Conservation (phyloP, 53 echinoderm and acorn worm genomes). For the Mesocentrotus franciscanus region DNA sequence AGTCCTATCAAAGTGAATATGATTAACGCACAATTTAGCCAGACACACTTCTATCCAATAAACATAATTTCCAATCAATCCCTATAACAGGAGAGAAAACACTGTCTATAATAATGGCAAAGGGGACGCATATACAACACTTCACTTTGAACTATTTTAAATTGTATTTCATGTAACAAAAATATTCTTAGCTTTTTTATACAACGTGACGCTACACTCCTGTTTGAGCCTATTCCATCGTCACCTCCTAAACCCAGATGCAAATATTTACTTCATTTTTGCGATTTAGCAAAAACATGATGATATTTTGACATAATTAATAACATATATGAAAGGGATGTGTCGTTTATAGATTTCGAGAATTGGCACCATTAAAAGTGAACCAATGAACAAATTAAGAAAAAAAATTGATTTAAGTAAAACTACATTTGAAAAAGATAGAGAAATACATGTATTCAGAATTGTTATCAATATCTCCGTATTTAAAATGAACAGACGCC, state of each 20-base stretch:
- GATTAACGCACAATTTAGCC: too few relatives aligned
- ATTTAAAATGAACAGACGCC: too few relatives aligned
- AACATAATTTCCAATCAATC: background rate
- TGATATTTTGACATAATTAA: too few relatives aligned
- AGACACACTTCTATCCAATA: too few relatives aligned
- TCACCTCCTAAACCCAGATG: too few relatives aligned
- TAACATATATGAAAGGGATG: background rate
- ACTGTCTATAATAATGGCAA: too few relatives aligned
- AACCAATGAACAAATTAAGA: background rate
- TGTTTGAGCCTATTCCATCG: background rate
- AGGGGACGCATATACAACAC: background rate
- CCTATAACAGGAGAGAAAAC: background rate
- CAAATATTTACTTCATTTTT: too few relatives aligned
- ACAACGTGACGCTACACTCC: background rate
- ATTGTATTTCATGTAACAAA: background rate
- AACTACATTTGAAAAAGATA: background rate
- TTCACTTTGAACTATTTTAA: background rate
- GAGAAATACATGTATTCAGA: background rate
- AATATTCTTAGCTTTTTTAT: background rate
- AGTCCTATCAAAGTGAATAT: too few relatives aligned
- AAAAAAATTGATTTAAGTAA: background rate
- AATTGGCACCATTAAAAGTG: background rate
- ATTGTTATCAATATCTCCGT: too few relatives aligned
- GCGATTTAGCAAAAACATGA: too few relatives aligned
- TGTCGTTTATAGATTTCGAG: background rate